Base-by-base conservation (phyloP, 2,113 vertebrate species). In the Zapus hudsonius region DNA sequence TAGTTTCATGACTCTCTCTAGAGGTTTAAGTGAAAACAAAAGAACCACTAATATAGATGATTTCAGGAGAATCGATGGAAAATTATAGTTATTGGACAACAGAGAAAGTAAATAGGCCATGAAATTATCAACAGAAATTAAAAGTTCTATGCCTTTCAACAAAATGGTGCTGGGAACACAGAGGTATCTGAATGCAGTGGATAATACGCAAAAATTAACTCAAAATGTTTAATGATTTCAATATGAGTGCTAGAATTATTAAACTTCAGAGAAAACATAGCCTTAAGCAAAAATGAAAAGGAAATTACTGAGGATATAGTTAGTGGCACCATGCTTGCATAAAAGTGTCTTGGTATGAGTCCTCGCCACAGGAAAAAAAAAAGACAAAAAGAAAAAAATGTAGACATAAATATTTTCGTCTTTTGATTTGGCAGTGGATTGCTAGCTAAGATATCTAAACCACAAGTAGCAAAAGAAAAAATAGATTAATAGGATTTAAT, bases 21-120 rank as follows among this genome's bases (percentile, higher is more conserved):
- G 19, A 64, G 47, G 70, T 76, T n/a, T 75, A 87, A 11, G 40
- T 29, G n/a, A 72, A 61, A 82, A 86, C 29, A 80, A 40, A 73
- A 11, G 1, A 74, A 44, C 10, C n/a, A 75, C 31, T 75, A 27
- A 1, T 47, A 2, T n/a, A 67, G 17, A 59, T 75, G 27, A 17
- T 95, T 89, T 70, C 69, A 84, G n/a, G 42, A 38, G 23, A 92
- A 79, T 76, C 38, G 73, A 36, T 74, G 66, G 85, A 23, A 86
- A 69, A 93, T 8, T 10, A 17, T 19, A 44, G 2, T 25, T 4
- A 38, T 72, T 64, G 25, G 47, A 22, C 29, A 86, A 74, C 2
- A 67, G 38, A 82, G 42, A 90, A 1, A 61, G 5, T 3, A 9
- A 33, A 16, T 0, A 64, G 33, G 16, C n/a, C 61, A 63, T 1